Conservation (phyloP, 1,140 invertebrate species). For the Aradophagus sp. region DNA sequence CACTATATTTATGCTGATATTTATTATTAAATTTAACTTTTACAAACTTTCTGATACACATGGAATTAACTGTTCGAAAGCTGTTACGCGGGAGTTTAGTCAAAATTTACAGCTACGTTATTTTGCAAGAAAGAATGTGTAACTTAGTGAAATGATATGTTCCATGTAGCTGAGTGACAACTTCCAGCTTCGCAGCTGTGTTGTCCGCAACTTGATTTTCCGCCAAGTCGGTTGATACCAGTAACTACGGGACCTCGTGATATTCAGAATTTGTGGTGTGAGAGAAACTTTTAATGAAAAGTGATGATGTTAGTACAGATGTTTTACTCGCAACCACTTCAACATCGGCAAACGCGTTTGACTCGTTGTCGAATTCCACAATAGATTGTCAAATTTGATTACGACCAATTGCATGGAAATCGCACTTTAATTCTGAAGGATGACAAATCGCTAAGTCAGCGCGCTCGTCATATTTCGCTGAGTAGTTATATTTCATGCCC, state of each 20-base stretch:
- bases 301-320: slow-evolving; percentile 43
- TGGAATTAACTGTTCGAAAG: too few species aligned
- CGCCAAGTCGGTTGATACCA: slow-evolving; percentile 39
- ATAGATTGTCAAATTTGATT: slow-evolving; percentile 29
- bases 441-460: slow-evolving; percentile 1
- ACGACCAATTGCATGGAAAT: slow-evolving; percentile 23
- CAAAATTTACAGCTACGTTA: not conserved
- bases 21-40: too few species aligned
- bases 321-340: slow-evolving; percentile 40
- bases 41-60: too few species aligned
- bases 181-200: slow-evolving; percentile 25
- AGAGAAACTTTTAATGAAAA: slow-evolving; percentile 53
- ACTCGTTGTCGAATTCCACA: slow-evolving; percentile 31
- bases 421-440: slow-evolving; percentile 5
- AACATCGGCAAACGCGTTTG: slow-evolving; percentile 25
- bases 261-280: slow-evolving; percentile 66
- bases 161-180: slow-evolving; percentile 27
- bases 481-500: too few species aligned
- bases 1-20: too few species aligned
- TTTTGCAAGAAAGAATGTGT: slow-evolving; percentile 4
- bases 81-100: not conserved
- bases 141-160: slow-evolving; percentile 24
- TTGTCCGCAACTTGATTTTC: slow-evolving; percentile 40
- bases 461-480: too few species aligned
- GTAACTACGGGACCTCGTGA: slow-evolving; percentile 25